Base-by-base conservation (phyloP, 2,113 vertebrate species). In the Malaclemys terrapin region DNA sequence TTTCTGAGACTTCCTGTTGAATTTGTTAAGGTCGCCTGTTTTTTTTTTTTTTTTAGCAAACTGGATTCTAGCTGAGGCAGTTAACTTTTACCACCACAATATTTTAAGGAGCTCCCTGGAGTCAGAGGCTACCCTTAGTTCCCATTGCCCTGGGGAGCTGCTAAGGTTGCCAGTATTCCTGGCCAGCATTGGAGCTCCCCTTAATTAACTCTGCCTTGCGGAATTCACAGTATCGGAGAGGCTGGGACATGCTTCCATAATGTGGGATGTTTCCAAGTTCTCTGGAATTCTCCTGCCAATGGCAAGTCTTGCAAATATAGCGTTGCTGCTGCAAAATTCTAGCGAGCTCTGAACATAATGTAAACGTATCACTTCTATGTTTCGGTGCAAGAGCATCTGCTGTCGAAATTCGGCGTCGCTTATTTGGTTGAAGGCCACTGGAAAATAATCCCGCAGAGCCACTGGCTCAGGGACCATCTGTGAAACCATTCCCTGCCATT, bases 351-450 rank as follows among this genome's bases (percentile, higher is more conserved):
- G 95, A 80, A 52, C 25, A 22, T 38, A 72, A 72, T 89, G 79
- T 76, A 93, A 96, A 91, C 11, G 10, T 96, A 97, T 97, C 92
- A 95, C 93, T 96, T 96, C 45, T 78, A 91, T 88, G 59, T 96
- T 93, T 95, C 96, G 94, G 88, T 94, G 89, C 93, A 94, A 89
- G 90, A 95, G 94, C 95, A 94, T 96, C 96, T 97, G 95, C 89
- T 50, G 0, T 96, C 90, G 87, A 94, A 95, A 97, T 92, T 94
- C 65, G 82, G 65, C 93, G 91, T 96, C 65, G 17, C 95, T 97
- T 95, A 85, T 95, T 96, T 97, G 96, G 93, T 89, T 95, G 92
- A 47, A 92, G 91, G 96, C 96, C 96, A 96, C 53, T 83, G 75
- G 88, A 50, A 97, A 95, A 87, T 93, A 96, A 91, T 95, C 87